Evolutionary conservation across 1,140 invertebrate species (phyloP).

Genomic region (Holotrichia oblita): DNA sequence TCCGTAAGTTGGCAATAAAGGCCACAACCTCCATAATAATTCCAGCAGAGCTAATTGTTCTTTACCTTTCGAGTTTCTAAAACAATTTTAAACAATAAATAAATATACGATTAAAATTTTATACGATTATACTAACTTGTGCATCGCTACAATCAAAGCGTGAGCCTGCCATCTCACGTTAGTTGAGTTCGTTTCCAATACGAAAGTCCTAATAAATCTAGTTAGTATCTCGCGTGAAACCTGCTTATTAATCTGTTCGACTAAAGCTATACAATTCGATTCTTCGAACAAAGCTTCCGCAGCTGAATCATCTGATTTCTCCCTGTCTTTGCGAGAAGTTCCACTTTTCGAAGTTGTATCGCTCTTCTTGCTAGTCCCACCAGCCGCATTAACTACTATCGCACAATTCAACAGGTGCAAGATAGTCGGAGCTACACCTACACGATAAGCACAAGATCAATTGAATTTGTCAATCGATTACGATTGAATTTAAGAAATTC

Average conservation of each 20-base stretch:
- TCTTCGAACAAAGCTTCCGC: slow-evolving; percentile 76
- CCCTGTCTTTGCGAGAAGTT: slow-evolving; percentile 65
- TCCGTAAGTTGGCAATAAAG: slow-evolving; percentile 88
- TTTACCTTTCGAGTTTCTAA: slow-evolving; percentile 74
- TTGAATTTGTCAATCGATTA: not conserved
- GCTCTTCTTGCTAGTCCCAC: slow-evolving; percentile 46
- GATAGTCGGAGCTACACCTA: slow-evolving; percentile 86
- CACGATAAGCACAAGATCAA: slow-evolving; percentile 21
- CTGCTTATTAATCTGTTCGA: slow-evolving; percentile 77
- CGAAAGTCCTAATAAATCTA: slow-evolving; percentile 89
- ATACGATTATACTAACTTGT: slow-evolving; percentile 69
- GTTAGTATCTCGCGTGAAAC: slow-evolving; percentile 74
- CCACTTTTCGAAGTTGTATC: slow-evolving; percentile 41
- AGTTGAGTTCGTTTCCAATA: slow-evolving; percentile 93
- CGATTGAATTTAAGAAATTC: not conserved
- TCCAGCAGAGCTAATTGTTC: slow-evolving; percentile 85
- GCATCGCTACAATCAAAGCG: slow-evolving; percentile 83
- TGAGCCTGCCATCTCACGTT: slow-evolving; percentile 96
- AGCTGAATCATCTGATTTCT: slow-evolving; percentile 75
- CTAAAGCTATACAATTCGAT: slow-evolving; percentile 72
- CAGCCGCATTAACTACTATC: slow-evolving; percentile 69
- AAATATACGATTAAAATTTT: not conserved
- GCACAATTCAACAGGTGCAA: slow-evolving; percentile 90
- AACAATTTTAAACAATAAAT: slow-evolving; percentile 47
- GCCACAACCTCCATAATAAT: slow-evolving; percentile 92